A percentile compares a stretch with the other conserved stretches of the same genome.
These are phyloP conservation scores for Drosophila nikananu DNA, from an alignment of 1,140 invertebrate genomes.

Conservation along the genomic window DNA sequence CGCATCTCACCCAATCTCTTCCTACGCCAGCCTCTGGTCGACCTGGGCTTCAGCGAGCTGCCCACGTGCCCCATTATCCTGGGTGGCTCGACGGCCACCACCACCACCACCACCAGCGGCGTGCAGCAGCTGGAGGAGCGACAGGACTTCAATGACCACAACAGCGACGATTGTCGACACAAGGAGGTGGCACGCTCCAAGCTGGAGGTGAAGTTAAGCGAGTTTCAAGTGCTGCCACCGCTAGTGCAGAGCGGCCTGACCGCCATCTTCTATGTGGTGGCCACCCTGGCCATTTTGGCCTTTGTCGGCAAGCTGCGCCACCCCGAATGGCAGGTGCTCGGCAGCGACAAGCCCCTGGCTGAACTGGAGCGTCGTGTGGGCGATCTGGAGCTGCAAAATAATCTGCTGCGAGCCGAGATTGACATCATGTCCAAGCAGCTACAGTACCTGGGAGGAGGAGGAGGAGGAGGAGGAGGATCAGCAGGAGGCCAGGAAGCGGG, in stretches of 20 bases:
- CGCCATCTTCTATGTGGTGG: conserved; percentile 70
- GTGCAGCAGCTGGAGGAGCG: conserved; percentile 13
- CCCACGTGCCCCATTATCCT: conserved; percentile 24
- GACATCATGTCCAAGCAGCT: conserved; percentile 78
- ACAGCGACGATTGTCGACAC: background rate
- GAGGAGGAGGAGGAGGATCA: background rate
- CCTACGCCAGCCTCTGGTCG: conserved; percentile 60
- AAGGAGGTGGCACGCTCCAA: conserved; percentile 2
- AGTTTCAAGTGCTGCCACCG: conserved; percentile 18
- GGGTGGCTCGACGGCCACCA: background rate
- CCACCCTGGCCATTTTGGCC: conserved; percentile 59
- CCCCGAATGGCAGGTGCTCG: conserved; percentile 65
- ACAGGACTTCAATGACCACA: background rate
- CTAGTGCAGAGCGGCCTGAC: conserved; percentile 62
- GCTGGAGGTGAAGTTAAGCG: conserved; percentile 7
- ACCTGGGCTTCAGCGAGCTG: conserved; percentile 51
- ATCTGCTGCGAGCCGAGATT: conserved; percentile 79
- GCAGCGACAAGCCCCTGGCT: conserved; percentile 26
- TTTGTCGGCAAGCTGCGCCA: conserved; percentile 70
- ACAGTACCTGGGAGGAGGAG: conserved; percentile 55
- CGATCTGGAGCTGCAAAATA: conserved; percentile 78
- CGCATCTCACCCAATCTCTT: conserved; percentile 73
- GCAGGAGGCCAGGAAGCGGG: conserved; percentile 17
- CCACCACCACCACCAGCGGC: background rate
- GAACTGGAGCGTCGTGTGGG: conserved; percentile 66